Base-by-base conservation (phyloP, 2,113 vertebrate species). In the Hyla sarda region DNA sequence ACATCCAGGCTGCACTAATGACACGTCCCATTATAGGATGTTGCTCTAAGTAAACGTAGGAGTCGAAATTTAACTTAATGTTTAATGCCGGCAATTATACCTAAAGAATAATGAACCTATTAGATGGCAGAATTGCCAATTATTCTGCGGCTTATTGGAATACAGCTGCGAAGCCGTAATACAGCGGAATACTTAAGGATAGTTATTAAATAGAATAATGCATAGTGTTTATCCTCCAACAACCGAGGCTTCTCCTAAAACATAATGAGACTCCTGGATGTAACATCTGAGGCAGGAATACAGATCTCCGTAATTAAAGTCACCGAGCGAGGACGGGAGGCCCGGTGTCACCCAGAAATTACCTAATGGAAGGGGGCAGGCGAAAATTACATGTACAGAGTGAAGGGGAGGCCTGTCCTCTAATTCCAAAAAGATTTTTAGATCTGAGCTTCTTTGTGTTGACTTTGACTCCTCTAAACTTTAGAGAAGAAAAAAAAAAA, bases 1-100 rank as follows among this genome's bases (percentile, higher is more conserved):
- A 87, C 89, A 90, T 91, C 90, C 92, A 93, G 92, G 93, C 93
- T 93, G 89, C 93, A 89, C 88, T 95, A 93, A 95, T 92, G 92
- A 93, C 92, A 91, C 89, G 91, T 91, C 92, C 94, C 90, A 91
- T 94, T 94, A 93, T 93, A 92, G 93, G 93, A 92, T 91, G 92
- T 91, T 93, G 92, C 92, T 91, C 92, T 89, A 90, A 93, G 91
- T 91, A 94, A 94, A 94, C 69, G 92, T 93, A 93, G 93, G 93
- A 94, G 93, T 92, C 89, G 91, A 95, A 94, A 93, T 93, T 91
- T 93, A 96, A 93, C 95, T 94, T 93, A 93, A 93, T 94, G 34
- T 93, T 94, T 96, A 95, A 96, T 94, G 91, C 92, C 93, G 93
- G 93, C 94, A 96, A 96, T 96, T 97, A 96, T 92, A 91, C 93